These are phyloP conservation scores for Ornithoptera priamus DNA, from an alignment of 2,888 invertebrate species.

Conservation along the genomic window DNA sequence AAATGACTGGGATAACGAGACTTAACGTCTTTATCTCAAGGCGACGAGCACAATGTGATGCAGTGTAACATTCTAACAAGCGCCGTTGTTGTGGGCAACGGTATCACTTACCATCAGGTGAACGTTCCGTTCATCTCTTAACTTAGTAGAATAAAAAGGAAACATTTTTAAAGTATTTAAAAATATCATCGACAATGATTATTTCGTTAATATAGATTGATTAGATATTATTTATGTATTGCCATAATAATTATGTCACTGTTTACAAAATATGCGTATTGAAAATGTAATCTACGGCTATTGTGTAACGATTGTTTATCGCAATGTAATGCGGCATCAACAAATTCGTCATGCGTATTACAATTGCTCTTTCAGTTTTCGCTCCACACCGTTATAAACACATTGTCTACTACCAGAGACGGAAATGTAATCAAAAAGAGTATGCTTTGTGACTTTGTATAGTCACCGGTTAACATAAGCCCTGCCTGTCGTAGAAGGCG, in stretches of 20 bases:
- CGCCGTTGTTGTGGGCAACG: too few relatives aligned
- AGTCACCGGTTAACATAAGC: too few relatives aligned
- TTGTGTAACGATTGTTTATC: slow-evolving; percentile 13
- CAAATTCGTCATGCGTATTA: slow-evolving; percentile 7
- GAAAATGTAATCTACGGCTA: slow-evolving; percentile 6
- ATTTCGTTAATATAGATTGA: not conserved
- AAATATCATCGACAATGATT: not conserved
- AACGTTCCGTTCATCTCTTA: too few relatives aligned
- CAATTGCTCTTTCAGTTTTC: not conserved
- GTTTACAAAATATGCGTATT: slow-evolving; percentile 6
- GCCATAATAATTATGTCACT: slow-evolving; percentile 6
- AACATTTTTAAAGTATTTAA: not conserved
- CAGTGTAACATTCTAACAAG: too few relatives aligned
- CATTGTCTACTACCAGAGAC: not conserved
- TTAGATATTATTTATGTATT: slow-evolving; percentile 3
- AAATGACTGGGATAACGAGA: too few relatives aligned
- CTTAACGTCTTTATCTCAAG: too few relatives aligned
- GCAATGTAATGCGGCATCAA: slow-evolving; percentile 8
- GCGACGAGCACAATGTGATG: too few relatives aligned
- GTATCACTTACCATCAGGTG: too few relatives aligned
- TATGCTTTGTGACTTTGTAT: too few relatives aligned
- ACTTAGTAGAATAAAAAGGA: too few relatives aligned
- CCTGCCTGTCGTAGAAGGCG: too few relatives aligned
- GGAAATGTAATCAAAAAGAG: too few relatives aligned
- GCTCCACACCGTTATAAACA: not conserved